Base-by-base conservation (phyloP, 35 echinoderm and acorn worm species). In the Acanthaster planci region DNA sequence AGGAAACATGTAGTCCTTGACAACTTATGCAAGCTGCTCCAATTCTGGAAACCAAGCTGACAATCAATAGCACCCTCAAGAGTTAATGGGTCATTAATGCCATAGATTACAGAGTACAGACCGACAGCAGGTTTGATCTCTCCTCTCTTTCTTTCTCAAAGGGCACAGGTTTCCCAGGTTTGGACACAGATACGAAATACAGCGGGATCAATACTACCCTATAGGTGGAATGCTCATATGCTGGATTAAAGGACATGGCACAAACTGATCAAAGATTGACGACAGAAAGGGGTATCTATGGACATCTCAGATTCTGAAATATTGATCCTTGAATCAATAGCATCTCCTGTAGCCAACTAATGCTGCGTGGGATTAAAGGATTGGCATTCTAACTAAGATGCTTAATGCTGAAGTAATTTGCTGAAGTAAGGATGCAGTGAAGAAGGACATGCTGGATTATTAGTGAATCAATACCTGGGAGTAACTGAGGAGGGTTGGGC, bases 381-480 rank as follows among this genome's bases (percentile, higher is more conserved):
- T 72, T 72, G 34, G 64, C 64, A 72, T 72, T 35, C 64, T 72
- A n/a, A 59, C 56, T 21, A 31, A 34, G 64, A 72, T 7, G 59
- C 42, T 47, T 47, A 47, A 12, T 47, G 42, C 4, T 47, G 42
- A 12, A 12, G 42, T 47, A 47, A 47, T 47, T 47, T 47, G 42
- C 42, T 47, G 42, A 47, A 4, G 42, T 47, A 12, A 47, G 42
- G 42, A 47, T 47, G 42, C 4, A 47, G 42, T 6, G 12, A 12
- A 47, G 42, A 72, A 72, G 64, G 26, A 72, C 30, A 7, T n/a
- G 42, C 4, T 4, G 42, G 42, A 47, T 47, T 47, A 47, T 47
- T 47, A 47, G 42, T n/a, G 30, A 67, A 72, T 72, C 64, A 72
- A 72, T 72, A 72, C 2, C 34, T 72, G 64, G 64, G 29, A 72